These are phyloP conservation scores for Dryocosmus kuriphilus DNA, from an alignment of 2,888 invertebrate genomes.

Conservation along the genomic window DNA sequence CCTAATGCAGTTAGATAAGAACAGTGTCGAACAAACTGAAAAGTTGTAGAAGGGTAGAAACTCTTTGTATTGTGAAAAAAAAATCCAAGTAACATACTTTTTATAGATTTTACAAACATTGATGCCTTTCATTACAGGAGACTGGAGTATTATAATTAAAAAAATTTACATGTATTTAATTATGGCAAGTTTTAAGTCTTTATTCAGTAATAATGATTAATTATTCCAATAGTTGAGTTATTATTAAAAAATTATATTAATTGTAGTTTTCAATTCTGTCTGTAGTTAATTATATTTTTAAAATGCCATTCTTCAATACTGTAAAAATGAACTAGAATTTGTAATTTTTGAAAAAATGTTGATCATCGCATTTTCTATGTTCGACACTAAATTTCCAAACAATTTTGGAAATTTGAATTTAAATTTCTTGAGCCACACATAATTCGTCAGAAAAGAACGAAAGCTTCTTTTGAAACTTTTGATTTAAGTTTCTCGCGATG, in stretches of 20 bases:
- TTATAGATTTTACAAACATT: slow-evolving; percentile 27
- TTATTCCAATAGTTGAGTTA: background rate
- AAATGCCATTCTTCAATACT: background rate
- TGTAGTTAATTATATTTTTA: slow-evolving; percentile 5
- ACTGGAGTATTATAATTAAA: slow-evolving; percentile 26
- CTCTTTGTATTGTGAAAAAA: background rate
- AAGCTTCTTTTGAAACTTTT: background rate
- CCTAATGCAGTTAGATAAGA: background rate
- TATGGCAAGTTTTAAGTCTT: background rate
- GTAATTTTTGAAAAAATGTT: background rate
- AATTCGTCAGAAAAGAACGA: background rate
- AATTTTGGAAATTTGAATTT: background rate
- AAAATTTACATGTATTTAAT: background rate
- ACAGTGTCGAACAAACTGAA: slow-evolving; percentile 14
- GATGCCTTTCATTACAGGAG: slow-evolving; percentile 33
- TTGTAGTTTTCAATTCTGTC: background rate
- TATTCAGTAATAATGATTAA: background rate
- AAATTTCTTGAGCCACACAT: background rate
- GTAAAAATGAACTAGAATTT: slow-evolving; percentile 1
- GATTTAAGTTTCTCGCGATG: background rate
- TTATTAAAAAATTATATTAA: background rate
- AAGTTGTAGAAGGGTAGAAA: background rate
- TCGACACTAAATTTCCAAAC: background rate
- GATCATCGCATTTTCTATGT: background rate
- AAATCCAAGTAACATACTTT: slow-evolving; percentile 31